A percentile compares a stretch with the other conserved stretches of the same genome.
Conservation (phyloP, 1,140 invertebrate species). For the Drosophila micromelanica region DNA sequence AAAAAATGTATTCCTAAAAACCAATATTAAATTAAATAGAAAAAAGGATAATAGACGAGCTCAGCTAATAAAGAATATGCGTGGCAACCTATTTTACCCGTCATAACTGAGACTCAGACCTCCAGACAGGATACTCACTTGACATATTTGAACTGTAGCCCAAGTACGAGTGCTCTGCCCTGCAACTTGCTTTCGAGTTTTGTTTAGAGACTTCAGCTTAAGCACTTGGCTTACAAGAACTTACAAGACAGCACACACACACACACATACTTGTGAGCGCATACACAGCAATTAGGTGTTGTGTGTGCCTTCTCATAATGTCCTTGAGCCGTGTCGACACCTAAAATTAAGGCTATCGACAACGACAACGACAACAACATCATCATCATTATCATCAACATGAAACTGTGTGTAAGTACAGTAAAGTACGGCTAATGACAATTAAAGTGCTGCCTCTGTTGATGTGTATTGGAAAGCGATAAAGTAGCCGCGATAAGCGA, state of each 20-base stretch:
- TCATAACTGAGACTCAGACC: slow-evolving; percentile 7
- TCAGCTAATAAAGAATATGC: neutral
- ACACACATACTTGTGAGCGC: neutral
- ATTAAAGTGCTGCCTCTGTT: slow-evolving; percentile 56
- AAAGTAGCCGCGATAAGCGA: slow-evolving; percentile 51
- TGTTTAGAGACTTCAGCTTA: slow-evolving; percentile 17
- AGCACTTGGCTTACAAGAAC: slow-evolving; percentile 52
- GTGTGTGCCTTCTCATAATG: slow-evolving; percentile 44
- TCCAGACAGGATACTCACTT: slow-evolving; percentile 29
- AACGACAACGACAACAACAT: slow-evolving; percentile 25
- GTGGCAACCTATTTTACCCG: too few species aligned
- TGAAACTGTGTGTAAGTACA: slow-evolving; percentile 45
- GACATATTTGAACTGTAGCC: slow-evolving; percentile 56
- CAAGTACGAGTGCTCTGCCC: slow-evolving; percentile 1
- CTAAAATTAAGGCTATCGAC: slow-evolving; percentile 69
- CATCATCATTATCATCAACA: slow-evolving; percentile 24
- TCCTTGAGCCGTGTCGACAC: slow-evolving; percentile 65
- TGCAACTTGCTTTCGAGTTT: slow-evolving; percentile 21
- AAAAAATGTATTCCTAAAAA: too few species aligned
- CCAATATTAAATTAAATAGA: too few species aligned
- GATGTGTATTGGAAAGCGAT: slow-evolving; percentile 67
- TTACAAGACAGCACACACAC: slow-evolving; percentile 12
- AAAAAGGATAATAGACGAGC: too few species aligned
- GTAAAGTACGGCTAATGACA: slow-evolving; percentile 64
- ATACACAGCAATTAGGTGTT: slow-evolving; percentile 9